Evolutionary conservation across 2,113 vertebrate genomes (phyloP).

Genomic region (Ariopsis seemanni): DNA sequence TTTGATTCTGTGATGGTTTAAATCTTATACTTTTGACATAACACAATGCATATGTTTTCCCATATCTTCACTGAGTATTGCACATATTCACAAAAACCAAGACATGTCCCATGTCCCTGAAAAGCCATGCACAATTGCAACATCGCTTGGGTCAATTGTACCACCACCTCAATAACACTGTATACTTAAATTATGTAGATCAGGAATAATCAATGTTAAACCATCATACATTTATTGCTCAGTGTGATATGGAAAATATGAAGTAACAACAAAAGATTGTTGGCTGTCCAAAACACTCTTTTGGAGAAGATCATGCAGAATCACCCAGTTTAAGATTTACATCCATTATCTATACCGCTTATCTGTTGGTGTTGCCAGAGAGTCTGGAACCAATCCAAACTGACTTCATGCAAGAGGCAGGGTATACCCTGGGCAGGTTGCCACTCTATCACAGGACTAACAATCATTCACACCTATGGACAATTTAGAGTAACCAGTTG

Average conservation of each 20-base stretch:
- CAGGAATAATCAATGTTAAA: background rate
- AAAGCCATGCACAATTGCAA: background rate
- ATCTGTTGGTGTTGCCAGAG: no score
- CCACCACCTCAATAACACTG: background rate
- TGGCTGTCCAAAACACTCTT: background rate
- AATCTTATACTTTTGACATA: no score
- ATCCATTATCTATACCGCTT: no score
- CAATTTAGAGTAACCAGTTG: no score
- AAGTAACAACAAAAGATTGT: background rate
- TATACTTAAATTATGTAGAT: background rate
- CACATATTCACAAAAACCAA: background rate
- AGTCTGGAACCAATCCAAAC: no score
- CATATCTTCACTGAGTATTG: no score
- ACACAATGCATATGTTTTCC: no score
- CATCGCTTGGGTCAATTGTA: background rate
- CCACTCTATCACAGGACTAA: no score
- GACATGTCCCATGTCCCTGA: background rate
- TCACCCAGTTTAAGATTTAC: background rate
- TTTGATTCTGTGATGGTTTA: no score
- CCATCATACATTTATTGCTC: background rate
- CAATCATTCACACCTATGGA: no score
- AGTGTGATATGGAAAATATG: background rate
- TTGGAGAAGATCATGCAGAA: background rate
- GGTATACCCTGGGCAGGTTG: no score
- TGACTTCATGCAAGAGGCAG: no score